These are phyloP conservation scores for Anadara kagoshimensis DNA, from an alignment of 1,140 invertebrate genomes.

Conservation along the genomic window DNA sequence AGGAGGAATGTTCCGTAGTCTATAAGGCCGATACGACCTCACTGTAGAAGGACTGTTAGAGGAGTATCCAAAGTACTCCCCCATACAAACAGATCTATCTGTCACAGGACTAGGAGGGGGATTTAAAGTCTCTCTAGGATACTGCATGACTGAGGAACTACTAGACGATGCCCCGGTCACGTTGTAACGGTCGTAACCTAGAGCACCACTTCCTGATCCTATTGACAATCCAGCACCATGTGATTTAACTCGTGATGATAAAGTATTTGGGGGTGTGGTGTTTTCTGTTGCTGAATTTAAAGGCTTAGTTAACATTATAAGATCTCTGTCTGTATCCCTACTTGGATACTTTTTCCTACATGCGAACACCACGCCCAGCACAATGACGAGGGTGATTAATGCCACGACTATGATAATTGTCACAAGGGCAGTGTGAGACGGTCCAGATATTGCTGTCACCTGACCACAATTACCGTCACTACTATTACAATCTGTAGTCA, in stretches of 20 bases:
- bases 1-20: slow-evolving; percentile 84
- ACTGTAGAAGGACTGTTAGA: slow-evolving; percentile 69
- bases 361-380: slow-evolving; percentile 63
- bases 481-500: neutral
- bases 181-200: slow-evolving; percentile 83
- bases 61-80: slow-evolving; percentile 60
- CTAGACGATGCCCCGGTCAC: slow-evolving; percentile 87
- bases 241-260: slow-evolving; percentile 57
- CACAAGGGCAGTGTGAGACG: slow-evolving; percentile 54
- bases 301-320: slow-evolving; percentile 64
- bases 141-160: slow-evolving; percentile 78
- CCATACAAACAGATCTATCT: slow-evolving; percentile 71
- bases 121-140: slow-evolving; percentile 88
- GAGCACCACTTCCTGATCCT: slow-evolving; percentile 52
- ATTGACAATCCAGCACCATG: slow-evolving; percentile 56
- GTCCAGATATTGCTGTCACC: neutral
- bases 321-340: slow-evolving; percentile 44
- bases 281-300: slow-evolving; percentile 52
- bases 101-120: slow-evolving; percentile 92
- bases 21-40: slow-evolving; percentile 80
- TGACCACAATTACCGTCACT: neutral
- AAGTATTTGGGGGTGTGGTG: slow-evolving; percentile 49
- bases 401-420: slow-evolving; percentile 68
- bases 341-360: slow-evolving; percentile 63
- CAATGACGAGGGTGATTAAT: slow-evolving; percentile 59